Percentiles rank a stretch among this genome's conserved stretches.
phyloP scores from a whole-genome alignment of 2,113 vertebrate genomes.

The Siniperca chuatsi region DNA sequence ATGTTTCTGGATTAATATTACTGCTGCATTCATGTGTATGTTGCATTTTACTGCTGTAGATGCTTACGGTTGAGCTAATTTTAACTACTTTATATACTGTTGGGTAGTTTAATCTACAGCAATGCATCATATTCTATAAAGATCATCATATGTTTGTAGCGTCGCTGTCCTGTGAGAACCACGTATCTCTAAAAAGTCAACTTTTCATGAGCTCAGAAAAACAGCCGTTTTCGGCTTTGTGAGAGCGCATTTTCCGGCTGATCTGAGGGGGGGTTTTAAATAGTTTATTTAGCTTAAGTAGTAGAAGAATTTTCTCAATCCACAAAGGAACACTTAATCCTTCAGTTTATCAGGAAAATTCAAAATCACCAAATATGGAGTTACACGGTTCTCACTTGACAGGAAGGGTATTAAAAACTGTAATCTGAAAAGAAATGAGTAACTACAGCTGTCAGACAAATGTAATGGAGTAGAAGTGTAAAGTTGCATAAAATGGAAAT shows the following conservation, averaged over 20 bases:
- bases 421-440: background rate
- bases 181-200: background rate
- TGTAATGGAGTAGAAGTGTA: background rate
- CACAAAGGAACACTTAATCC: background rate
- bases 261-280: background rate
- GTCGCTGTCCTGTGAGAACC: background rate
- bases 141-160: background rate
- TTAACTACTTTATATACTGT: background rate
- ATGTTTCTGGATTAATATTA: background rate
- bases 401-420: too few relatives aligned
- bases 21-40: background rate
- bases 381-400: background rate
- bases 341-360: background rate
- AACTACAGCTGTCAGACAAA: background rate
- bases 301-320: background rate
- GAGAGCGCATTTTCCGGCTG: background rate
- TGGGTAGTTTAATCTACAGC: background rate
- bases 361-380: background rate
- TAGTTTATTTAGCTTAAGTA: background rate
- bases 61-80: background rate
- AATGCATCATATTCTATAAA: background rate
- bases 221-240: background rate
- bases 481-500: background rate
- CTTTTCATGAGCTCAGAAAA: too few relatives aligned
- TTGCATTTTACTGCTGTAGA: background rate